Conservation (phyloP, 2,113 vertebrate genomes). For the Petaurus breviceps region DNA sequence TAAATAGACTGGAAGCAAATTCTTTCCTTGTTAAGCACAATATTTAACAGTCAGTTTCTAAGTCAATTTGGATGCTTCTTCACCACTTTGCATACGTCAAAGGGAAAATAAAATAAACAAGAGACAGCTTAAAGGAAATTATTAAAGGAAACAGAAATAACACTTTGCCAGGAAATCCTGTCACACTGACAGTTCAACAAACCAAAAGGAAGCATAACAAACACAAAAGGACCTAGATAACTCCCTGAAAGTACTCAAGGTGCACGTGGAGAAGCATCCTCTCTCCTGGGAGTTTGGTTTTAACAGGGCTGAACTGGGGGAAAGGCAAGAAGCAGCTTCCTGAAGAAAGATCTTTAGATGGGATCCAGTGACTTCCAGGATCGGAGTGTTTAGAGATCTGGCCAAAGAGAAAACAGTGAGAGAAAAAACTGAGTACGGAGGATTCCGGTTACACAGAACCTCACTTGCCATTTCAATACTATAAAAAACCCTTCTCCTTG, state of each 20-base stretch:
- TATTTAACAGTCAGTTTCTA: conserved; percentile 13
- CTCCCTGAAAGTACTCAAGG: conserved; percentile 86
- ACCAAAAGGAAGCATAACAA: conserved; percentile 70
- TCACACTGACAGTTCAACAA: conserved; percentile 16
- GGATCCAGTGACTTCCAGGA: conserved; percentile 82
- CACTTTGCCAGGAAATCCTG: conserved; percentile 61
- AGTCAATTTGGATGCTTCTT: neutral
- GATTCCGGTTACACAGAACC: neutral
- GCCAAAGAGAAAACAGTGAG: conserved; percentile 70
- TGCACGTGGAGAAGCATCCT: conserved; percentile 74
- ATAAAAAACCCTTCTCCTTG: neutral
- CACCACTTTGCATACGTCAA: neutral
- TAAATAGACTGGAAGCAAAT: conserved; percentile 38
- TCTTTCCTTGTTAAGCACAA: conserved; percentile 24
- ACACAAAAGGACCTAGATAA: conserved; percentile 61
- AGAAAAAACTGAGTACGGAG: neutral
- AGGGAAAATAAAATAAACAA: conserved; percentile 50
- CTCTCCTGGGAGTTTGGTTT: conserved; percentile 27
- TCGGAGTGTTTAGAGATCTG: conserved; percentile 87
- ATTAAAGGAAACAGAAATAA: conserved; percentile 42
- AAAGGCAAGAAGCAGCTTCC: conserved; percentile 81
- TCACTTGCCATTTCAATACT: neutral
- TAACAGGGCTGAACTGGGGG: conserved; percentile 69
- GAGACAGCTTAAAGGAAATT: conserved; percentile 53
- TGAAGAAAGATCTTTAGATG: conserved; percentile 86